Percentiles rank a stretch among this genome's conserved stretches.
Conservation (phyloP, 2,888 invertebrate genomes). For the Perizoma flavofasciatum region DNA sequence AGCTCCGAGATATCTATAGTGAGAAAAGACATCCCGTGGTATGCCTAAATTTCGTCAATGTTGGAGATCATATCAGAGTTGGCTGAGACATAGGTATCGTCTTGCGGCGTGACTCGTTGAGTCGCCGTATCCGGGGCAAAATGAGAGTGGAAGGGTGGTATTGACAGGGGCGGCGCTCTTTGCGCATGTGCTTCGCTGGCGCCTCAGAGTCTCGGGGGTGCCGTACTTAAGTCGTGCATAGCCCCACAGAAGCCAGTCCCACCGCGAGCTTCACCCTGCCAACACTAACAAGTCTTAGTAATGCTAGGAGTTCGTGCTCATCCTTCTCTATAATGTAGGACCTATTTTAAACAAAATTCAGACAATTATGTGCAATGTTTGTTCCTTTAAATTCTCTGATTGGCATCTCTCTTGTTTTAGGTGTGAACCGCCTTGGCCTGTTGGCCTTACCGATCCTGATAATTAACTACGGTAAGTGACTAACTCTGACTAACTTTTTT, state of each 20-base stretch:
- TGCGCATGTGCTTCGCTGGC: slow-evolving; percentile 78
- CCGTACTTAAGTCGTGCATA: slow-evolving; percentile 69
- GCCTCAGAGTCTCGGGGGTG: slow-evolving; percentile 77
- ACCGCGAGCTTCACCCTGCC: slow-evolving; percentile 56
- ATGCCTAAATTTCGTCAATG: slow-evolving; percentile 29
- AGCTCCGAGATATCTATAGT: too few species aligned
- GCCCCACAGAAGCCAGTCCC: slow-evolving; percentile 68
- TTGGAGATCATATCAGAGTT: slow-evolving; percentile 43
- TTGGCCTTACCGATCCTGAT: slow-evolving; percentile 51
- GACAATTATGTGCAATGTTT: slow-evolving; percentile 11
- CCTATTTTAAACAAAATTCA: slow-evolving; percentile 14
- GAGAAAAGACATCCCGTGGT: too few species aligned
- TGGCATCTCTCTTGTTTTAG: slow-evolving; percentile 63
- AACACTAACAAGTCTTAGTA: slow-evolving; percentile 49
- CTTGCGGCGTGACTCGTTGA: slow-evolving; percentile 76
- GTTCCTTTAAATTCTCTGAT: slow-evolving; percentile 43
- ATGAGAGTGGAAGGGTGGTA: slow-evolving; percentile 76
- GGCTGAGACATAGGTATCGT: slow-evolving; percentile 56
- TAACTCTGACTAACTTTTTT: slow-evolving; percentile 23
- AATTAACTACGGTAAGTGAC: slow-evolving; percentile 57
- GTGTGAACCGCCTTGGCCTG: slow-evolving; percentile 54
- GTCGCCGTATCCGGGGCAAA: slow-evolving; percentile 78
- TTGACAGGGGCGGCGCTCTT: slow-evolving; percentile 66
- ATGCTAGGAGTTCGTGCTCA: slow-evolving; percentile 30
- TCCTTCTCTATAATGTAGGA: slow-evolving; percentile 55